phyloP scores from a whole-genome alignment of 1,140 invertebrate genomes.

The Drosophila sproati region DNA sequence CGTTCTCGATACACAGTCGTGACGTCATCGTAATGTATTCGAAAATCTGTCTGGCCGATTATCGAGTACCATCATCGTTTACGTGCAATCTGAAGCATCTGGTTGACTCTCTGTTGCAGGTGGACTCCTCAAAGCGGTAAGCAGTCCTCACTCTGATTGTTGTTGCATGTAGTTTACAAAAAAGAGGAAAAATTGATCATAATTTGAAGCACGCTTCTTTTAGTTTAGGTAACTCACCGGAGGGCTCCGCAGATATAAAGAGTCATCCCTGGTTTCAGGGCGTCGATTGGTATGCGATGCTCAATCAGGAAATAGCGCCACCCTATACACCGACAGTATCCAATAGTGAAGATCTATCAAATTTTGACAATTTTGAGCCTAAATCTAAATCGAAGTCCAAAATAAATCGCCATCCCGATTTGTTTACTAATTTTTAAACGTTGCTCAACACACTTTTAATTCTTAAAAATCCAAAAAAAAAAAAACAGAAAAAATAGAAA shows the following conservation, averaged over 20 bases:
- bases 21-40: slow-evolving; percentile 96
- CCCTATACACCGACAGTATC: slow-evolving; percentile 89
- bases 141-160: not conserved
- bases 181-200: too few relatives aligned
- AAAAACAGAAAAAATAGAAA: too few relatives aligned
- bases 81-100: slow-evolving; percentile 92
- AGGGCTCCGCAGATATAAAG: slow-evolving; percentile 89
- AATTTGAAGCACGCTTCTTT: slow-evolving; percentile 15
- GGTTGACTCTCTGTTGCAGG: slow-evolving; percentile 92
- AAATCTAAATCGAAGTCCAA: slow-evolving; percentile 49
- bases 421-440: slow-evolving; percentile 70
- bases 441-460: slow-evolving; percentile 33
- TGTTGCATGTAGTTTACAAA: not conserved
- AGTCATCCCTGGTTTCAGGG: slow-evolving; percentile 89
- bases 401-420: slow-evolving; percentile 66
- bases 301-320: slow-evolving; percentile 91
- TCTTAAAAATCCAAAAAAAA: too few relatives aligned
- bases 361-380: slow-evolving; percentile 52
- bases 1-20: slow-evolving; percentile 89
- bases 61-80: slow-evolving; percentile 88
- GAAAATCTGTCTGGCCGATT: slow-evolving; percentile 91
- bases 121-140: slow-evolving; percentile 92
- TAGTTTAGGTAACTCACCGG: slow-evolving; percentile 92
- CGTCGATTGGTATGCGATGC: slow-evolving; percentile 94
- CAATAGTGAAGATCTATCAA: slow-evolving; percentile 62